Base-by-base conservation (phyloP, 2,113 vertebrate species). In the Mirza zaza region DNA sequence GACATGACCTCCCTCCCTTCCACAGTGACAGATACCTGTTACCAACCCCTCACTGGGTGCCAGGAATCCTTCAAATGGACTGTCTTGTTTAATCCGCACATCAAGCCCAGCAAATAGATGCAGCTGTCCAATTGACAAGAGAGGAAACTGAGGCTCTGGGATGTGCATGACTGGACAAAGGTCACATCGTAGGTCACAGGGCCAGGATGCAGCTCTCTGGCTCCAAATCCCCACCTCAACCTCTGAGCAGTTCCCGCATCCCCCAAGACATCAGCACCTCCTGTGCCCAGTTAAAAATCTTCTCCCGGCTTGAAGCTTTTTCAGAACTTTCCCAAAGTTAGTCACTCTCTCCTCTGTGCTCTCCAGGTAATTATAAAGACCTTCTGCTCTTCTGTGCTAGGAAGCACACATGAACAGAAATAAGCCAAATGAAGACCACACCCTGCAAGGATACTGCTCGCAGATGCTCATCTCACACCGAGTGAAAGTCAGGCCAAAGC, bases 401-500 rank as follows among this genome's bases (percentile, higher is more conserved):
- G 36, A 23, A 80, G 4, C 3, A 25, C 34, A 4, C 45, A 25
- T 70, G 61, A 55, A 63, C 8, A 13, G 11, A 81, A 67, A 6
- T 7, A 42, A 73, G 42, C 29, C 29, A n/a, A 39, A 25, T 7
- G 9, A 71, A 79, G 80, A 25, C 23, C 17, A 27, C 1, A 2
- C 8, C n/a, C n/a, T 0, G 0, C 2, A 5, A 63, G 8, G 27
- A 9, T 2, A 8, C 2, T 5, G 6, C 8, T 45, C 23, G 8
- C 3, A 7, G n/a, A 7, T 8, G 4, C 34, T 73, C 39, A 17
- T 29, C 6, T 17, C n/a, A 48, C 0, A 0, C 0, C 63, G 42
- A 55, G 23, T 34, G 50, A 34, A 82, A 32, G 52, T 36, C 20
- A 10, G 18, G 29, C 6, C 3, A 2, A 5, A 8, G 2, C 7